phyloP scores from a whole-genome alignment of 2,888 invertebrate genomes.

The Microdon myrmicae region DNA sequence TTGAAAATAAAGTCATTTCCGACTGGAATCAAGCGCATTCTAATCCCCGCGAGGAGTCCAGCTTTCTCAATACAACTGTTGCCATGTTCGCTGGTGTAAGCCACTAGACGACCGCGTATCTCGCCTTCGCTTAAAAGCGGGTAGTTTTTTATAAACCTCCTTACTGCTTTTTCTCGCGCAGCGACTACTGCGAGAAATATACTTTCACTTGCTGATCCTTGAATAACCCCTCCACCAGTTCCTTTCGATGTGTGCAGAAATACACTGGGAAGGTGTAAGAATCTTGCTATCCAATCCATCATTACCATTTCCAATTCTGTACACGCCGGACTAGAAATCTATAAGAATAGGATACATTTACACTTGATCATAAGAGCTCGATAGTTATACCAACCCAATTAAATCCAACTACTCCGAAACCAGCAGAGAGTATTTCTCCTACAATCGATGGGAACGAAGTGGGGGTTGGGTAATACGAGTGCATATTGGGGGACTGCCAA shows the following conservation, averaged over 20 bases:
- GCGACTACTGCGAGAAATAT: conserved; percentile 80
- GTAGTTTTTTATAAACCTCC: conserved; percentile 60
- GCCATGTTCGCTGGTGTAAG: conserved; percentile 82
- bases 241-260: conserved; percentile 78
- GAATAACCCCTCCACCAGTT: conserved; percentile 77
- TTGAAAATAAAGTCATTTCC: no score
- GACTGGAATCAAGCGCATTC: no score
- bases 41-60: conserved; percentile 78
- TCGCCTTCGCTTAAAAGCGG: conserved; percentile 56
- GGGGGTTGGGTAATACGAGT: conserved; percentile 70
- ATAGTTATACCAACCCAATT: conserved; percentile 75
- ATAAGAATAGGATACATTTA: conserved; percentile 48
- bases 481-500: conserved; percentile 72
- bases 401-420: conserved; percentile 80
- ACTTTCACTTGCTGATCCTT: conserved; percentile 87
- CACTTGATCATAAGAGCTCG: no score
- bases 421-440: conserved; percentile 72
- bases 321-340: conserved; percentile 81
- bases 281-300: conserved; percentile 88
- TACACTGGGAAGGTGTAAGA: conserved; percentile 80
- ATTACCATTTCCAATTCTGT: conserved; percentile 87
- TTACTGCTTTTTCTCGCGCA: conserved; percentile 74
- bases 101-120: conserved; percentile 74
- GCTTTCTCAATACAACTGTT: conserved; percentile 87
- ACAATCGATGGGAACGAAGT: conserved; percentile 70